Base-by-base conservation (phyloP, 2,888 invertebrate species). In the Oithona nana region DNA sequence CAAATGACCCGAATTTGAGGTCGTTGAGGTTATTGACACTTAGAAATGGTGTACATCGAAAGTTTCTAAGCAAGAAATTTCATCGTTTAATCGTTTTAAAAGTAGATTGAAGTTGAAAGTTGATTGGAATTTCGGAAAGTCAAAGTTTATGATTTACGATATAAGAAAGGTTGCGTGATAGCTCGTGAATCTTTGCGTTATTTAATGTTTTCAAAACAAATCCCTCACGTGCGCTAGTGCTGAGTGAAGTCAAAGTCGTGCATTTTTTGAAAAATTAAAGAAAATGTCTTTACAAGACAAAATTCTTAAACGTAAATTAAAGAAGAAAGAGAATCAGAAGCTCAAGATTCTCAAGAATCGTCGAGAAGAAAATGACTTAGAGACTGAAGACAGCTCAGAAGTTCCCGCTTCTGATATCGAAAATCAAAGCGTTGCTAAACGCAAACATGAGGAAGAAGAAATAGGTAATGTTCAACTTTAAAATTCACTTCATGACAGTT, bases 221-320 rank as follows among this genome's bases (percentile, higher is more conserved):
- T n/a, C n/a, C n/a, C n/a, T n/a, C n/a, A n/a, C n/a, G n/a, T n/a
- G n/a, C n/a, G n/a, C n/a, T n/a, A n/a, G n/a, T n/a, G n/a, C n/a
- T n/a, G n/a, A n/a, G n/a, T n/a, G n/a, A 39, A 39, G 39, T 39
- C 16, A 6, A 39, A 6, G 39, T 39, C 8, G 8, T 39, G 39
- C 39, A 11, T 11, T 16, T 11, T 39, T 56, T 28, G 26, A 56
- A 39, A 39, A 6, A 39, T 11, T 56, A 6, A 3, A 28, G 48
- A 63, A 28, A 11, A 81, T 81, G 81, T 79, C 80, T 55, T 75
- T 80, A 1, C 80, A 80, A 63, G 83, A 86, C 66, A 83, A 83
- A 74, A 77, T 85, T 58, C 74, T 86, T 28, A 79, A 83, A 79
- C 77, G 83, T 63, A 86, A 86, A 74, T 84, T 86, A 31, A 85